These are phyloP conservation scores for Agrypnia vestita DNA, from an alignment of 1,140 invertebrate species.

Conservation along the genomic window DNA sequence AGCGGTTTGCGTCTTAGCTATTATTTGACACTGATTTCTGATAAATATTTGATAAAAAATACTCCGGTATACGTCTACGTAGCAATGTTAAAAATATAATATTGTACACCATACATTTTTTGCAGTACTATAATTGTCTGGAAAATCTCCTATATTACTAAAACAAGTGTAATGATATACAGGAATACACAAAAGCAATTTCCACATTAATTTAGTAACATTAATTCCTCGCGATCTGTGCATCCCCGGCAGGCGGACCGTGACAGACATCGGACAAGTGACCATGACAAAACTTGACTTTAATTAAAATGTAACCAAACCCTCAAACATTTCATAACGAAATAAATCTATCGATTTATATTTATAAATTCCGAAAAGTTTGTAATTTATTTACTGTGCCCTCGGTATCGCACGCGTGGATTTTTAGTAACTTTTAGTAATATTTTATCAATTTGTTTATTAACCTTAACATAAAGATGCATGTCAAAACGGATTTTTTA, in stretches of 20 bases:
- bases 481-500: too few relatives aligned
- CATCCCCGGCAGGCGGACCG: conserved; percentile 12
- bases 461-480: too few relatives aligned
- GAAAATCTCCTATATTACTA: neutral
- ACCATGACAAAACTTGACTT: conserved; percentile 38
- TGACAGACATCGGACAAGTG: conserved; percentile 20
- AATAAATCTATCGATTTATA: neutral
- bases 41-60: too few relatives aligned
- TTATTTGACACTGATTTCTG: too few relatives aligned
- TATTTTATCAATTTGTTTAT: too few relatives aligned
- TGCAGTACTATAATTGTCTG: neutral
- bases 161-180: conserved; percentile 27
- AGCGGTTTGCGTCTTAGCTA: too few relatives aligned
- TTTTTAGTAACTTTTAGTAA: too few relatives aligned
- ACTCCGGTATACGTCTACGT: too few relatives aligned
- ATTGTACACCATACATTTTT: too few relatives aligned
- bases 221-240: conserved; percentile 35
- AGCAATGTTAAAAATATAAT: too few relatives aligned
- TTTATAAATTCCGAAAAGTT: neutral
- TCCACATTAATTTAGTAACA: conserved; percentile 32
- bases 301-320: neutral
- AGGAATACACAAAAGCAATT: conserved; percentile 13
- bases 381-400: too few relatives aligned
- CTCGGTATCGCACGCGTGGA: too few relatives aligned
- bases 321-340: conserved; percentile 8